Conservation (phyloP, 2,888 invertebrate genomes). For the Eristalis intricaria region DNA sequence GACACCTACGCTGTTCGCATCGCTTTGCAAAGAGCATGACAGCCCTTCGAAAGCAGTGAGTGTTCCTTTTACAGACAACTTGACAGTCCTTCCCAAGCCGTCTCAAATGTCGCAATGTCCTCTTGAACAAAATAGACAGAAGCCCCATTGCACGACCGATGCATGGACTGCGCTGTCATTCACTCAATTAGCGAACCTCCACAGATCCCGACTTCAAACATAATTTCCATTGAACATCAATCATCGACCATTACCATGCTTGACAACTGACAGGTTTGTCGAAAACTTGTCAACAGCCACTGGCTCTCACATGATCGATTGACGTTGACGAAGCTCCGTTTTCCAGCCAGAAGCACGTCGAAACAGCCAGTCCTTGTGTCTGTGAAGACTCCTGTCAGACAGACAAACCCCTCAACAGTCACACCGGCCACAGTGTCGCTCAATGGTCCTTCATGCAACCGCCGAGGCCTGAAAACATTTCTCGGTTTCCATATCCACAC, state of each 20-base stretch:
- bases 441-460: conserved; percentile 56
- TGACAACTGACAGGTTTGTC: background rate
- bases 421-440: background rate
- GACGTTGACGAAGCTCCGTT: background rate
- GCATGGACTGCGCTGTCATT: background rate
- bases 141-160: no score
- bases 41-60: no score
- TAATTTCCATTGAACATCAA: background rate
- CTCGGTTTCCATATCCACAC: conserved; percentile 57
- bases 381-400: background rate
- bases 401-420: background rate
- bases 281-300: background rate
- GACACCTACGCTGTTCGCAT: no score
- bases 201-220: background rate
- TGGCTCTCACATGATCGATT: background rate
- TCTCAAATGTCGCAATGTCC: no score
- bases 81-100: no score
- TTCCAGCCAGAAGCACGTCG: background rate
- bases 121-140: no score
- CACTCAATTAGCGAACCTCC: background rate
- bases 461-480: conserved; percentile 5
- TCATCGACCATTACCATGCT: background rate
- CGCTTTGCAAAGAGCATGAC: no score
- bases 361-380: background rate
- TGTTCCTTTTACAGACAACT: no score